Base-by-base conservation (phyloP, 2,113 vertebrate species). In the Malurus alboscapulatus region DNA sequence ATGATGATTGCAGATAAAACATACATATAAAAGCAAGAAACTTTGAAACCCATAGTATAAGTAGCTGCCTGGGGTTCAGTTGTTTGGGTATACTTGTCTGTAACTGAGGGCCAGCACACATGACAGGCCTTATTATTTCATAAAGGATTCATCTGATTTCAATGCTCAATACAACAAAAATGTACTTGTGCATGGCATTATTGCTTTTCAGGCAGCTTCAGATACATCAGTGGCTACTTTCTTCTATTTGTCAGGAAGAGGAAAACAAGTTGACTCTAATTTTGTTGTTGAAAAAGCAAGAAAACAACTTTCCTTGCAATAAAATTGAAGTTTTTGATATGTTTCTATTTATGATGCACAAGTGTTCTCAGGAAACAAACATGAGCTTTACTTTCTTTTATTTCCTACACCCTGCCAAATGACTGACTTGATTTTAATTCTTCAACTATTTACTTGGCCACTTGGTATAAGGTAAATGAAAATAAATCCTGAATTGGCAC, bases 271-370 rank as follows among this genome's bases (percentile, higher is more conserved):
- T 38, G 62, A 51, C 13, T 82, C 34, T 82, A 5, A 2, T 66
- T 79, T 85, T 62, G 15, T n/a, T 85, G 50, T 38, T 55, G 19
- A 78, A 85, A 79, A 26, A 42, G 20, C 20, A 85, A 44, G 27
- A n/a, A 77, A 48, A 77, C 3, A 42, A 47, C 32, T 20, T 50
- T 83, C 62, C 50, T 77, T 83, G 51, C 27, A 62, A 44, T 19
- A 6, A 82, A 63, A 51, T 42, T 6, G 79, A 61, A 95, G 66
- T 72, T n/a, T n/a, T n/a, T n/a, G n/a, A n/a, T 38, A 69, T 14
- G 16, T n/a, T 14, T 0, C 53, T 57, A 59, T 22, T 19, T 32
- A 26, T 26, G 15, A 71, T 0, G 2, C 32, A 34, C 16, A 80
- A 22, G 17, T 17, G 24, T 38, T 55, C 61, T 87, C 48, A 53